A percentile compares a stretch with the other conserved stretches of the same genome.
phyloP scores from a whole-genome alignment of 2,797 vertebrate genomes.

The Catostomus latipinnis region DNA sequence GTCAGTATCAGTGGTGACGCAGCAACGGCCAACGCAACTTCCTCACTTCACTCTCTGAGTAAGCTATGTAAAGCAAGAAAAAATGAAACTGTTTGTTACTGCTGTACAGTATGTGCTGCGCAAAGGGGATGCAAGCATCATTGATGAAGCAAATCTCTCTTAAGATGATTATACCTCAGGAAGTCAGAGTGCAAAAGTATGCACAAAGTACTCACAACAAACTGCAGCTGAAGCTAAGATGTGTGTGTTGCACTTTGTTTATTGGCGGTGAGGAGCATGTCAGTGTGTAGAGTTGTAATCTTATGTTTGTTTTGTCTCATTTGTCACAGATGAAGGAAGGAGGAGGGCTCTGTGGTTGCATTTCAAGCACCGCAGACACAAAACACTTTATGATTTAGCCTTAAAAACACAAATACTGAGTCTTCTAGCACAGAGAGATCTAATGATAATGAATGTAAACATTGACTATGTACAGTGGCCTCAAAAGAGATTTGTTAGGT shows the following conservation, averaged over 20 bases:
- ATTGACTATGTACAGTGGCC: too few species aligned
- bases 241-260: slow-evolving; percentile 46
- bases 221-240: slow-evolving; percentile 58
- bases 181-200: slow-evolving; percentile 56
- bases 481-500: too few species aligned
- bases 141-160: slow-evolving; percentile 50
- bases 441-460: too few species aligned
- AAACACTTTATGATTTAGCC: neutral
- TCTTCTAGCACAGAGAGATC: too few species aligned
- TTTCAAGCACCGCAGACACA: neutral
- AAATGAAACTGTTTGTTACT: slow-evolving; percentile 59
- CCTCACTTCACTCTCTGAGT: slow-evolving; percentile 58
- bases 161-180: slow-evolving; percentile 68
- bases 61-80: neutral
- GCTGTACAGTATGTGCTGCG: slow-evolving; percentile 57
- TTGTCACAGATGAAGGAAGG: neutral
- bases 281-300: neutral
- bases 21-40: slow-evolving; percentile 65
- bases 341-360: neutral
- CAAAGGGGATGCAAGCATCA: slow-evolving; percentile 37
- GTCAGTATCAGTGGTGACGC: slow-evolving; percentile 64
- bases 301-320: slow-evolving; percentile 28
- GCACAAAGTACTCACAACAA: slow-evolving; percentile 63
- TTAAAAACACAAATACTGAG: neutral
- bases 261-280: neutral